Conservation (phyloP, 1,140 invertebrate genomes). For the Bombus huntii region DNA sequence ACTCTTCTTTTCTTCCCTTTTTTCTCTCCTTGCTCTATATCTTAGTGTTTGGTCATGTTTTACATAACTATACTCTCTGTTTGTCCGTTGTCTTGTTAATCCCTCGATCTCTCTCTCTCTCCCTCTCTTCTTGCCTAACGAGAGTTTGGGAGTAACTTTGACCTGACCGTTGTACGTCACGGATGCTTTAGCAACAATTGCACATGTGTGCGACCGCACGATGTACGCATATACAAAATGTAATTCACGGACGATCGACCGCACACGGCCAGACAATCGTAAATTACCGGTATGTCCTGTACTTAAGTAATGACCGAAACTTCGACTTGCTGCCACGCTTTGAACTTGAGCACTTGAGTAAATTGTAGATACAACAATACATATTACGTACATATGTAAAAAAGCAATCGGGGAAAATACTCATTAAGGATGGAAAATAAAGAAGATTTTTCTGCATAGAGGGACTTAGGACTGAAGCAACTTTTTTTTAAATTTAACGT, state of each 20-base stretch:
- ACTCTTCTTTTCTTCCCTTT: background rate
- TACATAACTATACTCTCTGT: background rate
- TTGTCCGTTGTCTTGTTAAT: slow-evolving; percentile 7
- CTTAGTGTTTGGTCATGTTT: background rate
- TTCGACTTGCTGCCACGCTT: slow-evolving; percentile 2
- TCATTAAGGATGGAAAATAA: no score
- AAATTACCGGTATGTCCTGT: slow-evolving; percentile 47
- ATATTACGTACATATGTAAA: background rate
- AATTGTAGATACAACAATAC: slow-evolving; percentile 37
- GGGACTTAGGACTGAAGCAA: no score
- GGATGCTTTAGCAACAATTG: slow-evolving; percentile 10
- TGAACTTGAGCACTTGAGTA: background rate
- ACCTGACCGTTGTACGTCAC: slow-evolving; percentile 51
- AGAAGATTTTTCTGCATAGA: no score
- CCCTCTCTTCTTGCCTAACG: slow-evolving; percentile 35
- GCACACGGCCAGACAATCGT: slow-evolving; percentile 45
- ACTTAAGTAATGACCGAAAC: slow-evolving; percentile 63
- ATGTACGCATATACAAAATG: slow-evolving; percentile 9
- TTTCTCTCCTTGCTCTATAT: background rate
- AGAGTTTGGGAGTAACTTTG: slow-evolving; percentile 55
- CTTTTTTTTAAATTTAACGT: no score
- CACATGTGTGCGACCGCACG: background rate
- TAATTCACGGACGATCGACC: slow-evolving; percentile 52
- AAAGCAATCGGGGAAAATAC: background rate
- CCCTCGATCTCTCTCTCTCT: background rate